phyloP scores from a whole-genome alignment of 2,113 vertebrate genomes.

The Bothrops jararaca region DNA sequence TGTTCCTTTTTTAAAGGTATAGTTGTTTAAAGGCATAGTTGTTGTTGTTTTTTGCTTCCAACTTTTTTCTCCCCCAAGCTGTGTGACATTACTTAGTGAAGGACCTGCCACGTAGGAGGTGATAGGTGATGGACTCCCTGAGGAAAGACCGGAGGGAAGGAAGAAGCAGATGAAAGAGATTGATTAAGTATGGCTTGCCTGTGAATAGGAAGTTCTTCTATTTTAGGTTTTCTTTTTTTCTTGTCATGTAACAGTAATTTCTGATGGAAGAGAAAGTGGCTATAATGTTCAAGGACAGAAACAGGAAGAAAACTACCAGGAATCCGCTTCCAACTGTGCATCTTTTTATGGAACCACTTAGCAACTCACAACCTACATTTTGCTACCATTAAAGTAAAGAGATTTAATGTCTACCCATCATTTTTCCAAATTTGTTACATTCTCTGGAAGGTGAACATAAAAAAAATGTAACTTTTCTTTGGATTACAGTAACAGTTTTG shows the following conservation, averaged over 20 bases:
- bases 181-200: constrained; percentile 48
- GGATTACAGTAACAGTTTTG: neutral
- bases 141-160: constrained; percentile 62
- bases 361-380: constrained; percentile 34
- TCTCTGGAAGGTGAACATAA: constrained; percentile 17
- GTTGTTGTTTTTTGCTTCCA: constrained; percentile 25
- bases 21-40: constrained; percentile 53
- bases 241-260: constrained; percentile 61
- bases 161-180: constrained; percentile 60
- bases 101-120: constrained; percentile 60
- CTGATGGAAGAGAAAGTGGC: constrained; percentile 52
- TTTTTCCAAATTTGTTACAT: constrained; percentile 33
- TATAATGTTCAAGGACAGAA: constrained; percentile 46
- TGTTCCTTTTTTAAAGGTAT: constrained; percentile 20
- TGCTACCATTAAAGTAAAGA: constrained; percentile 31
- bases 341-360: constrained; percentile 39
- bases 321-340: constrained; percentile 40
- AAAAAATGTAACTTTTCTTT: constrained; percentile 34
- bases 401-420: constrained; percentile 4
- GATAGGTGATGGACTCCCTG: constrained; percentile 67
- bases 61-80: constrained; percentile 41
- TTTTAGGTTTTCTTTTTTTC: constrained; percentile 55
- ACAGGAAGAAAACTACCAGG: constrained; percentile 43
- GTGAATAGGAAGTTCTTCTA: constrained; percentile 54
- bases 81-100: constrained; percentile 51